Percentiles rank a stretch among this genome's conserved stretches.
Evolutionary conservation across 2,797 vertebrate species (phyloP).

Genomic region (Liparis tanakae): DNA sequence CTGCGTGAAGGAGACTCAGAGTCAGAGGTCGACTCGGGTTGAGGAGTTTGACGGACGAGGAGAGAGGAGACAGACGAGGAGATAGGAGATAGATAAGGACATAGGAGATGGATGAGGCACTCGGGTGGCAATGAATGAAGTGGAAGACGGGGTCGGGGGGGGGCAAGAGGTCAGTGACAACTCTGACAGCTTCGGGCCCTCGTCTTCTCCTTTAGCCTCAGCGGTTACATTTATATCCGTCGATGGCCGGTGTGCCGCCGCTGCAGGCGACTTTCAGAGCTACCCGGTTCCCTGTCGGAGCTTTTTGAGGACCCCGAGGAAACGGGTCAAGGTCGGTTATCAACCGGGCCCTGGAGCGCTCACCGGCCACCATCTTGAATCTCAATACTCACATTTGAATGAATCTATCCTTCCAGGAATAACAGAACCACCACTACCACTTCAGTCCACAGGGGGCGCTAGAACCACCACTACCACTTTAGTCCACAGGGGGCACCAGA

Average conservation of each 20-base stretch:
- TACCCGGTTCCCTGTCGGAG: background rate
- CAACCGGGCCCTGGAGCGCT: background rate
- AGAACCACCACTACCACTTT: too few relatives aligned
- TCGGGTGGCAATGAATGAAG: slow-evolving; percentile 50
- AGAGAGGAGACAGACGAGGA: slow-evolving; percentile 4
- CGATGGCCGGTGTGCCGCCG: slow-evolving; percentile 40
- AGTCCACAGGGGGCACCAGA: too few relatives aligned
- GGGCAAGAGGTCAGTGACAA: slow-evolving; percentile 59
- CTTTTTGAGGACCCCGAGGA: background rate
- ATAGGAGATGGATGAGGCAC: slow-evolving; percentile 44
- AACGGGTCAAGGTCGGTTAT: background rate
- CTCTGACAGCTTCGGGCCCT: slow-evolving; percentile 58
- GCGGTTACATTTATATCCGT: slow-evolving; percentile 71
- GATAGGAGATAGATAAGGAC: slow-evolving; percentile 35
- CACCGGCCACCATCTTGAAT: too few relatives aligned
- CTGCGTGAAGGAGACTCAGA: background rate
- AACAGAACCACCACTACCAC: too few relatives aligned
- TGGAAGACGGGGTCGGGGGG: slow-evolving; percentile 23
- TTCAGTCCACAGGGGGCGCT: too few relatives aligned
- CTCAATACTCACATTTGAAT: too few relatives aligned
- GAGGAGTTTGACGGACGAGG: slow-evolving; percentile 26
- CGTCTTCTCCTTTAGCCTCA: slow-evolving; percentile 36
- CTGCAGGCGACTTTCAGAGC: slow-evolving; percentile 9
- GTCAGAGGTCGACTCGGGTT: background rate
- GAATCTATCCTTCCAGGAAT: too few relatives aligned